Conservation (phyloP, 2,797 vertebrate genomes). For the Amphiprion clarkii region DNA sequence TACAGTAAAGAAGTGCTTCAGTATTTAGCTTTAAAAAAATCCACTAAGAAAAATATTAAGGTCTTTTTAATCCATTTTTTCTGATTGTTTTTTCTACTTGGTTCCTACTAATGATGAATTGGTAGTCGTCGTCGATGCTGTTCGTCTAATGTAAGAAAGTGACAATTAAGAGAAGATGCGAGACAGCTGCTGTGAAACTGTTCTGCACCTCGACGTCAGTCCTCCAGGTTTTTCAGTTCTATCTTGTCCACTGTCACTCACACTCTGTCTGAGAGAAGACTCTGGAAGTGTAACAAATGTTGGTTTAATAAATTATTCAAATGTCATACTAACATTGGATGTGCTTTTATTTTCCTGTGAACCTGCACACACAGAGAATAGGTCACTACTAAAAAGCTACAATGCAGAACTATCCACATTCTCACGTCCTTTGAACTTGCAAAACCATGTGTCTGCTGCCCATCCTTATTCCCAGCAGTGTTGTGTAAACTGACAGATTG, state of each 20-base stretch:
- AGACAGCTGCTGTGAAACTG: constrained; percentile 52
- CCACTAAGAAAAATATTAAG: constrained; percentile 51
- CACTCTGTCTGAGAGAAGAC: constrained; percentile 64
- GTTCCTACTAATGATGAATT: constrained; percentile 69
- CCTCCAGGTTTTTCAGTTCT: constrained; percentile 61
- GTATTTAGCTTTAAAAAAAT: constrained; percentile 72
- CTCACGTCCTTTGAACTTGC: no score
- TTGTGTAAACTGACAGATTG: no score
- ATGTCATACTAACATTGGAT: constrained; percentile 36
- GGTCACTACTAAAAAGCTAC: no score
- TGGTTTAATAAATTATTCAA: constrained; percentile 75
- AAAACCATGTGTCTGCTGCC: no score
- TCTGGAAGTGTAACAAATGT: constrained; percentile 72
- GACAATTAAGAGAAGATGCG: constrained; percentile 50
- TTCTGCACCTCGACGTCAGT: constrained; percentile 42
- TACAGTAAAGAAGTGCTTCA: constrained; percentile 55
- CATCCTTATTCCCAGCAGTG: no score
- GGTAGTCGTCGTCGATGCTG: constrained; percentile 61
- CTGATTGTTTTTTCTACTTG: constrained; percentile 65
- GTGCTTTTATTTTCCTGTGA: constrained; percentile 19
- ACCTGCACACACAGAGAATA: not conserved
- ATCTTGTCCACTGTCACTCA: constrained; percentile 75
- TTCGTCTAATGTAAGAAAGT: constrained; percentile 59
- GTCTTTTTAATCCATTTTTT: constrained; percentile 64
- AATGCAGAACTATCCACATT: no score